Base-by-base conservation (phyloP, 2,888 invertebrate species). In the Cataglyphis altisquamis region DNA sequence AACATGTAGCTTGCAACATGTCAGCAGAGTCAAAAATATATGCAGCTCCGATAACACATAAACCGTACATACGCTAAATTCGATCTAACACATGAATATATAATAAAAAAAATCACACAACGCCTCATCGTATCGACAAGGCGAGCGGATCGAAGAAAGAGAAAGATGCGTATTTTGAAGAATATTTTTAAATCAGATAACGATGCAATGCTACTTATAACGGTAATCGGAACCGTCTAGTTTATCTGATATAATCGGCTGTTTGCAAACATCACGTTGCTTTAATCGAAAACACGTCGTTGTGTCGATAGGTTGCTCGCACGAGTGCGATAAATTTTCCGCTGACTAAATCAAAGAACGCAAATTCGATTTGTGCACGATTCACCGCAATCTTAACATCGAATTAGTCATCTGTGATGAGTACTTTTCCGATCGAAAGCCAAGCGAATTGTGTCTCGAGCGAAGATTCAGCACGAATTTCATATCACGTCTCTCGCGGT, bases 221-320 rank as follows among this genome's bases (percentile, higher is more conserved):
- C 55, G 25, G 1, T 48, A 52, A 12, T 45, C 15, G 45, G 25
- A 29, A 55, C 1, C 48, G 36, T 8, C 62, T 32, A n/a, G 32
- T 67, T 78, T 85, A 83, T 85, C 67, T 78, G 83, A 72, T 78
- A 52, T 52, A 74, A 77, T 45, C 41, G 36, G 12, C 78, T 78
- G 66, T 70, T 85, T 73, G 62, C 67, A 85, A 83, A 85, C 67
- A 84, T 25, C 41, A 15, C 48, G 18, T 15, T 45, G 66, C 36
- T 15, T 45, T 63, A 52, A 67, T 52, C 45, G 29, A 36, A 74
- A 66, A 67, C 39, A 73, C 45, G 15, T 18, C 21, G 12, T 55
- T 15, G 15, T 3, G 52, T 18, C 29, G 57, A 78, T 57, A 57
- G 41, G 32, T 39, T 39, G 12, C 21, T 21, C 32, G 18, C 36